Percentiles rank a stretch among this genome's conserved stretches.
Conservation (phyloP, 2,113 vertebrate genomes). For the Petaurus breviceps region DNA sequence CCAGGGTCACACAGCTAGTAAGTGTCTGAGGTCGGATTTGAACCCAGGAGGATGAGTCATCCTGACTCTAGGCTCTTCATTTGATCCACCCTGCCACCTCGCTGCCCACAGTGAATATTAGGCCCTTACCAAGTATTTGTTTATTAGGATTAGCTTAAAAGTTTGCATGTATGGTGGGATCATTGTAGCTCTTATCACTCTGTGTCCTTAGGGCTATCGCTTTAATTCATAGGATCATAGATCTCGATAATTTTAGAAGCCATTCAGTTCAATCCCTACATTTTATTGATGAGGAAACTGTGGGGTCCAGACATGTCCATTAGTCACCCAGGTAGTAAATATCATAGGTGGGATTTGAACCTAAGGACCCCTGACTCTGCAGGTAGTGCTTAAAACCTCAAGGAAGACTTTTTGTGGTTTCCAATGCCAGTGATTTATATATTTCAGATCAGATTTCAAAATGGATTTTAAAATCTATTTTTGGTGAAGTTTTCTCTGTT, state of each 20-base stretch:
- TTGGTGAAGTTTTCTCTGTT: neutral
- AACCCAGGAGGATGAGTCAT: neutral
- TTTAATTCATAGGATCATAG: neutral
- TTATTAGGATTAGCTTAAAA: neutral
- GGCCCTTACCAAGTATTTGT: neutral
- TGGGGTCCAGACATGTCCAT: neutral
- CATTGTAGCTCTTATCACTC: neutral
- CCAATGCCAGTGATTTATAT: neutral
- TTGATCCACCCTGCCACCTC: neutral
- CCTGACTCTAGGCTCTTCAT: neutral
- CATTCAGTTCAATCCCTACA: neutral
- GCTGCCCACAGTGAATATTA: neutral
- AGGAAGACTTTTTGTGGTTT: neutral
- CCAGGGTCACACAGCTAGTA: too few relatives aligned
- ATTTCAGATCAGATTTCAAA: neutral
- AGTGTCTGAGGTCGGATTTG: neutral
- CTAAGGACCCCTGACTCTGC: neutral
- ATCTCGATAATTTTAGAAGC: neutral
- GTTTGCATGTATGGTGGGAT: neutral
- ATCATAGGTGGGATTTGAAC: neutral
- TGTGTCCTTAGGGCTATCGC: neutral
- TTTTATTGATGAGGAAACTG: neutral
- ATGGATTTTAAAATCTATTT: neutral
- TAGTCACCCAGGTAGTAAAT: neutral
- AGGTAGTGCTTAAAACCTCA: neutral